Base-by-base conservation (phyloP, 2,797 vertebrate species). In the Chaunax sp. region DNA sequence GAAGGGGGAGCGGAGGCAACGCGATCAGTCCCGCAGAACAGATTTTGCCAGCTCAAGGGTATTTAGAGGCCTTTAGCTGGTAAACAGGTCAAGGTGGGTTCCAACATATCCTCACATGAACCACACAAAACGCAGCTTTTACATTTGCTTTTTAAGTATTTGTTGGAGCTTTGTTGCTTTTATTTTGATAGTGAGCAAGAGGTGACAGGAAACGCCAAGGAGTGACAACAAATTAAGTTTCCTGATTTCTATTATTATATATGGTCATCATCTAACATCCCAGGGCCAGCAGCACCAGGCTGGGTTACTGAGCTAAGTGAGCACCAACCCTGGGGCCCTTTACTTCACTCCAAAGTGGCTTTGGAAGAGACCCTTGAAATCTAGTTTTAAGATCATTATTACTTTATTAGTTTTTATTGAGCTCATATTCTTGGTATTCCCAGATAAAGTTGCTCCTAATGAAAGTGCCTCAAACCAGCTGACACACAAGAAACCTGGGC, bases 101-200 rank as follows among this genome's bases (percentile, higher is more conserved):
- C 46, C 84, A 69, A 44, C 26, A 7, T 78, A 62, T 86, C 87
- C 77, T 89, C 35, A 80, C 50, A 64, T 82, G 69, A 87, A 87
- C 77, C 75, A 52, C 51, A 55, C 50, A 44, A 62, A 59, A 61
- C 53, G 52, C 56, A 66, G 28, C 13, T 19, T 28, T 53, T 10
- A 35, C 14, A 1, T 45, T 46, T 0, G 19, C 11, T 61, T 61
- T 46, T 64, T 1, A 23, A 52, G 26, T 44, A 9, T 59, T 41
- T 40, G n/a, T 33, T 20, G 16, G 33, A 1, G 35, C 41, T 6
- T 44, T 58, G 5, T 59, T 26, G 2, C 12, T 3, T 20, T 47
- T 19, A 41, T 50, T 53, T 76, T 54, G 30, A 50, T 43, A 58
- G 25, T 4, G 2, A 22, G 57, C 55, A 16, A 58, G 38, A 38